Conservation (phyloP, 2,797 vertebrate species). For the Holocentrus rufus region DNA sequence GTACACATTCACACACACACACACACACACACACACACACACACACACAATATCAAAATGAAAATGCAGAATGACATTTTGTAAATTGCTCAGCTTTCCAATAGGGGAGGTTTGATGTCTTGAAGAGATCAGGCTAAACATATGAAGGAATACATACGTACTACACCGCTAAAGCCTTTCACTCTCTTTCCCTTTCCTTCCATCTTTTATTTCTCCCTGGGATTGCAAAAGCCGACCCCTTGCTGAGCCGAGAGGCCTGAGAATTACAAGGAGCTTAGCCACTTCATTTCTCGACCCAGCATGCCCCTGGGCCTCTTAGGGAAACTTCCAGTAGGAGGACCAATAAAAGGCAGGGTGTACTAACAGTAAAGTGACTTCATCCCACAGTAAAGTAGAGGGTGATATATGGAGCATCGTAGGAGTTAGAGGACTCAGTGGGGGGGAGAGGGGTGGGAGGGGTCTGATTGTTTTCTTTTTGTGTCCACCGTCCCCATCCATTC, state of each 20-base stretch:
- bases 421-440: constrained; percentile 19
- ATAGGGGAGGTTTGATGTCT: neutral
- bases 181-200: neutral
- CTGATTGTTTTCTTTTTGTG: neutral
- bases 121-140: neutral
- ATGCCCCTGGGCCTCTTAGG: constrained; percentile 41
- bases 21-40: neutral
- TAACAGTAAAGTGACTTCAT: constrained; percentile 33
- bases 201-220: constrained; percentile 4
- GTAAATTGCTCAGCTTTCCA: neutral
- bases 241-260: constrained; percentile 43
- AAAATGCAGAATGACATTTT: neutral
- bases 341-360: constrained; percentile 36
- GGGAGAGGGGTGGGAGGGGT: constrained; percentile 11
- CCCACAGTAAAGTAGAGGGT: constrained; percentile 25
- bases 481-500: neutral
- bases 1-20: neutral
- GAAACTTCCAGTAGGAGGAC: constrained; percentile 31
- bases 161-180: neutral
- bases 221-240: constrained; percentile 27
- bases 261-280: constrained; percentile 50
- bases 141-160: neutral
- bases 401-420: constrained; percentile 28
- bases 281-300: constrained; percentile 53
- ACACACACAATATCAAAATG: neutral